Base-by-base conservation (phyloP, 2,113 vertebrate species). In the Eurystomus gularis region DNA sequence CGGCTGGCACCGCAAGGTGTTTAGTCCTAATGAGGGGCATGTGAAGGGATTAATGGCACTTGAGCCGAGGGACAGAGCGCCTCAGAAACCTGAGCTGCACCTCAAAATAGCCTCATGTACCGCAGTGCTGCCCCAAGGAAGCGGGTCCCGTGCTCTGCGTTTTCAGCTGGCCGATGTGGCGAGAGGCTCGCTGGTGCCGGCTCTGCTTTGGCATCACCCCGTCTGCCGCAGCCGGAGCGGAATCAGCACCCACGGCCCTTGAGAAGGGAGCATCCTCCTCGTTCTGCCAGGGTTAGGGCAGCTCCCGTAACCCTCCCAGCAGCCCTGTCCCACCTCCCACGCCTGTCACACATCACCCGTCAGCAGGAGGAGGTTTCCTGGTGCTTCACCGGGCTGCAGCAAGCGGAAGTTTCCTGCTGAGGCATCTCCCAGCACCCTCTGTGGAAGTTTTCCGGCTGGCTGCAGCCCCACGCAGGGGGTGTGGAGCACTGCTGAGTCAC, bases 321-420 rank as follows among this genome's bases (percentile, higher is more conserved):
- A 70, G 65, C n/a, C 29, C 60, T 7, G 46, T 84, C 68, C 60
- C 88, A 73, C 82, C 25, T 42, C 73, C 87, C 52, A 31, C 10
- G 5, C 86, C 70, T 72, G 71, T 33, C 25, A 5, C 82, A 68
- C 65, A 24, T 48, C 86, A 92, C 55, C 17, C 6, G 4, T 60
- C 83, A 83, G 64, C 64, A 75, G 11, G 7, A 11, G 66, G 76
- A 90, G 39, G 35, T 69, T 92, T 91, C 87, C 55, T 4, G 6
- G 72, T 88, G 69, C 95, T 86, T 83, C 88, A 90, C 69, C 3
- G 4, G 37, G 89, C 71, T 76, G 72, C 4, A 11, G 64, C 77
- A 84, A 75, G 72, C 1, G 52, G 93, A 94, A 85, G 84, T 82
- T 97, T 96, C 95, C 94, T 82, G 89, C 77, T 86, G 84, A 96